Evolutionary conservation across 2,113 vertebrate species (phyloP).

Genomic region (Apteryx owenii): DNA sequence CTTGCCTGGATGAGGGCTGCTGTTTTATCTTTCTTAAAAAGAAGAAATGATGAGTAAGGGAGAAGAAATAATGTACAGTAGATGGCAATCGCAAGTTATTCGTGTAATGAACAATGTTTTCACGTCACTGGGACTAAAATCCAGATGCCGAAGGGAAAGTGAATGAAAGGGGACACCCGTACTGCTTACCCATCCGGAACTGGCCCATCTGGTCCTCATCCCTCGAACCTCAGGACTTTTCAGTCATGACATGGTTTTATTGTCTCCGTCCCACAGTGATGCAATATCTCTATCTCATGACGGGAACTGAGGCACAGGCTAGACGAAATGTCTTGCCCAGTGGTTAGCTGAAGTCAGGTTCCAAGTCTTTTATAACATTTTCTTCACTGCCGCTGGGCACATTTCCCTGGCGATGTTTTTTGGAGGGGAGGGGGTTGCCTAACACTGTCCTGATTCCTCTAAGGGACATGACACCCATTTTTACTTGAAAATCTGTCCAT

Average conservation of each 20-base stretch:
- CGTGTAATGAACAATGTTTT: conserved; percentile 27
- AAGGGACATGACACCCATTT: background rate
- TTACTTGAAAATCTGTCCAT: background rate
- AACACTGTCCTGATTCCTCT: background rate
- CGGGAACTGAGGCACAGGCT: background rate
- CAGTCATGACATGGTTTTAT: background rate
- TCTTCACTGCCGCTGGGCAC: background rate
- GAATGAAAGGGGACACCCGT: background rate
- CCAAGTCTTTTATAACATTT: background rate
- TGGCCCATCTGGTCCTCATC: conserved; percentile 32
- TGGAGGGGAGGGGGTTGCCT: background rate
- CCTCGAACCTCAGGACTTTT: conserved; percentile 12
- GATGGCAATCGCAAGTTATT: background rate
- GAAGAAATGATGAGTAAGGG: background rate
- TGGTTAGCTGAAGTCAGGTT: background rate
- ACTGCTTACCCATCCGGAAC: background rate
- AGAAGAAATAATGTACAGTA: conserved; percentile 10
- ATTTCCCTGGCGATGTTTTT: background rate
- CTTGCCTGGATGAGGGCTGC: background rate
- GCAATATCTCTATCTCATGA: background rate
- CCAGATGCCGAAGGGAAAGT: background rate
- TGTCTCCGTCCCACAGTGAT: background rate
- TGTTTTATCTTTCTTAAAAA: conserved; percentile 21
- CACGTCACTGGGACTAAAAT: background rate
- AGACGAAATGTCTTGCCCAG: background rate